These are phyloP conservation scores for Meteorus cinctellus DNA, from an alignment of 2,888 invertebrate species.

Conservation along the genomic window DNA sequence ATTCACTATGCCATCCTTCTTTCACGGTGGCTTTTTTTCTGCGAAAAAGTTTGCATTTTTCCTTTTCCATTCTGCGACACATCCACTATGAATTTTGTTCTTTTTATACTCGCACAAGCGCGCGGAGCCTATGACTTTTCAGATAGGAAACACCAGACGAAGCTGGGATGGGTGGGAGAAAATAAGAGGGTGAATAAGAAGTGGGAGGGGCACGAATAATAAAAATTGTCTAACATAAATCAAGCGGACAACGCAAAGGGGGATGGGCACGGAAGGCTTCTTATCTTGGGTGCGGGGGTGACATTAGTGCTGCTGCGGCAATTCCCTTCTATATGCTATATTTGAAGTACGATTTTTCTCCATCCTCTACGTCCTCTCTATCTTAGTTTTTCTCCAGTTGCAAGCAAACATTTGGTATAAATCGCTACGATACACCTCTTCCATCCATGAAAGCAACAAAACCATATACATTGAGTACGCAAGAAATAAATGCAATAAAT, in stretches of 20 bases:
- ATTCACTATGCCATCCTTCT: slow-evolving; percentile 45
- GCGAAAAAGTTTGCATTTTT: slow-evolving; percentile 61
- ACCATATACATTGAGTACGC: slow-evolving; percentile 31
- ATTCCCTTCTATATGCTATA: slow-evolving; percentile 65
- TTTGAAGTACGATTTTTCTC: slow-evolving; percentile 55
- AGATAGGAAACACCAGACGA: slow-evolving; percentile 66
- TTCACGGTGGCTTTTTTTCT: slow-evolving; percentile 52
- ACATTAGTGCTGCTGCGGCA: slow-evolving; percentile 71
- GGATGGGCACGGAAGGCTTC: slow-evolving; percentile 64
- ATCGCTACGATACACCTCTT: slow-evolving; percentile 41
- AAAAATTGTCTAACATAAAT: slow-evolving; percentile 72
- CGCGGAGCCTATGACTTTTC: slow-evolving; percentile 62
- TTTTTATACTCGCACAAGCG: slow-evolving; percentile 45
- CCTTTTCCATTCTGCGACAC: slow-evolving; percentile 38
- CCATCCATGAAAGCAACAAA: slow-evolving; percentile 4
- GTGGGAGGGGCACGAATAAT: slow-evolving; percentile 68
- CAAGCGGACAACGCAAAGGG: slow-evolving; percentile 64
- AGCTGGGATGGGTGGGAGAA: background rate
- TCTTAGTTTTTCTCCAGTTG: slow-evolving; percentile 26
- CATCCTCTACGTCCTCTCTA: slow-evolving; percentile 33
- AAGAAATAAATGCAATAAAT: slow-evolving; percentile 58
- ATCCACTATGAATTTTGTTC: slow-evolving; percentile 49
- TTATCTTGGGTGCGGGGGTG: slow-evolving; percentile 69
- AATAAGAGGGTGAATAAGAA: slow-evolving; percentile 35
- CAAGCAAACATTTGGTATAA: slow-evolving; percentile 5